Conservation (phyloP, 2,888 invertebrate genomes). For the Branchellion lobata region DNA sequence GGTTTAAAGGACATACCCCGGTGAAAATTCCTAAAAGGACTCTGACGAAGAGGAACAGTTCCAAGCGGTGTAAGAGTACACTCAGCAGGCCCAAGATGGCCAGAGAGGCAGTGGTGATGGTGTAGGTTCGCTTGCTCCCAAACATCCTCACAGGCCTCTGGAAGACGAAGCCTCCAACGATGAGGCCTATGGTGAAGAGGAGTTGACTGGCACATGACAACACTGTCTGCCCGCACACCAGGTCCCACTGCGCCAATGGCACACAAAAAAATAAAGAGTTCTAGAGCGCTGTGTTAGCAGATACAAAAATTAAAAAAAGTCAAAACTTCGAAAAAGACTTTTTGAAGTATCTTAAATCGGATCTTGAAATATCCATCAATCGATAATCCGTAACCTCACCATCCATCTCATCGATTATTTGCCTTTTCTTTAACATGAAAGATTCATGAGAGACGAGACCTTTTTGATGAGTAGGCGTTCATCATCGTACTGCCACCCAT, state of each 20-base stretch:
- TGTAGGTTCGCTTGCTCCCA: background rate
- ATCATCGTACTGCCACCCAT: too few species aligned
- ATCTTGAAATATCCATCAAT: too few species aligned
- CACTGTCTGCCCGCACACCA: background rate
- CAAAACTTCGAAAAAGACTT: too few species aligned
- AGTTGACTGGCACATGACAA: background rate
- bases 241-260: background rate
- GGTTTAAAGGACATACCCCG: background rate
- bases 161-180: background rate
- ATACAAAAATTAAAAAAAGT: too few species aligned
- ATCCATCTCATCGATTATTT: too few species aligned
- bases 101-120: background rate
- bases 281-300: too few species aligned
- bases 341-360: too few species aligned
- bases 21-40: background rate
- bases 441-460: too few species aligned
- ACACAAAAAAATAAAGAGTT: too few species aligned
- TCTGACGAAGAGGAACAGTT: background rate
- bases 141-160: background rate
- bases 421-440: too few species aligned
- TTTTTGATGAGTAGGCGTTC: too few species aligned
- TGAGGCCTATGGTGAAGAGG: background rate
- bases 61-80: background rate
- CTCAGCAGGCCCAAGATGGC: background rate
- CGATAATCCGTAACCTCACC: too few species aligned